Evolutionary conservation across 2,797 vertebrate species (phyloP), one percentile per base, ranked within the genome.

Genomic region (Acanthornis magna): DNA sequence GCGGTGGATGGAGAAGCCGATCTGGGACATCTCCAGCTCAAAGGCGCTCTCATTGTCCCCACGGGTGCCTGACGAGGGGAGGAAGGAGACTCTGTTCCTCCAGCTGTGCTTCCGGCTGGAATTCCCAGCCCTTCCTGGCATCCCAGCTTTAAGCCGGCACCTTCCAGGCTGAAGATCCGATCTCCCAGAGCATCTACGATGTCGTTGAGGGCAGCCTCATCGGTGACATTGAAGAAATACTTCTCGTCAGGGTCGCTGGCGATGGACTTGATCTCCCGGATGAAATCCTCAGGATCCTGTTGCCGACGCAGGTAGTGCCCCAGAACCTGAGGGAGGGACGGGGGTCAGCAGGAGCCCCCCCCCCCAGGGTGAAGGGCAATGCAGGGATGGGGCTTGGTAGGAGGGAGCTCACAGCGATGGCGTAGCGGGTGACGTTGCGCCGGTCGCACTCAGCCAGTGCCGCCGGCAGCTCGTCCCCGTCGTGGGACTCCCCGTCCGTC

Each of bases 21-120:
- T 98, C 98, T 99, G 99, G 63, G 99, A 99, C 99, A 99, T 99
- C 97, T 99, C 99, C 98, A 99, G 97, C 90, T 99, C 98, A 66
- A 99, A 99, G 14, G 99, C 98, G 94, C 99, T 99, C 97, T 99
- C 98, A 16, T 99, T 99, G 97, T 98, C 97, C 53, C 98, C 98
- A 15, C 98, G 98, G 4, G 99, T 99, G 25, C 99, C 99, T 99
- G 95, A 26, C 1, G 1, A 2, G 34, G 45, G 48, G 3, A 61
- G 40, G 8, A 29, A 66, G 14, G 42, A 47, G 21, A 11, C 4
- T 23, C 18, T 18, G 17, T n/a, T n/a, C 25, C 5, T 40, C 55
- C 72, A 32, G 71, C 20, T 10, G 48, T 5, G 21, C 27, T 32
- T 20, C 10, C 10, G 43, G 38, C n/a, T 3, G 45, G 30, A 45